Percentiles rank a stretch among this genome's conserved stretches.
Conservation (phyloP, 2,113 vertebrate species). For the Lamprotornis superbus region DNA sequence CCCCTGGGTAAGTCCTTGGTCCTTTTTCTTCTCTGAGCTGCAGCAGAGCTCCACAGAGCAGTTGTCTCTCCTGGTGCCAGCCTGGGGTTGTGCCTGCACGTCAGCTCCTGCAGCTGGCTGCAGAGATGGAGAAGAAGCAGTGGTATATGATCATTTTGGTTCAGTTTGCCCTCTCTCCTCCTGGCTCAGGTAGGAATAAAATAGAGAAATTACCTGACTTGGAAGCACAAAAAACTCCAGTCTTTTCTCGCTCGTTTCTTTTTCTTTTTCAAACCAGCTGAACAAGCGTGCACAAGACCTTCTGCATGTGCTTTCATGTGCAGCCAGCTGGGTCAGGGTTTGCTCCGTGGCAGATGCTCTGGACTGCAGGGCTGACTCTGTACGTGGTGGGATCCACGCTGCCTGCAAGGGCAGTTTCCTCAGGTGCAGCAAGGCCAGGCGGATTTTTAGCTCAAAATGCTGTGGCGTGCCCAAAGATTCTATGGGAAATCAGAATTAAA, state of each 20-base stretch:
- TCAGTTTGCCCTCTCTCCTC: not conserved
- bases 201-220: not conserved
- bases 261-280: not conserved
- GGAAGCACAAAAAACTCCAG: not conserved
- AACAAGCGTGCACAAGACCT: not conserved
- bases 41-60: not conserved
- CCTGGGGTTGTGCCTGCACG: not conserved
- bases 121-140: not conserved
- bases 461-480: not conserved
- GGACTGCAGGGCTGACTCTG: not conserved
- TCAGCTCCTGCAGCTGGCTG: not conserved
- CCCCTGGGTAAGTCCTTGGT: conserved; percentile 69
- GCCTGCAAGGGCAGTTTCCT: not conserved
- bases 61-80: not conserved
- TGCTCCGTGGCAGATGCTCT: fast-evolving
- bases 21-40: not conserved
- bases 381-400: fast-evolving
- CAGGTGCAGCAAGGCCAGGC: not conserved
- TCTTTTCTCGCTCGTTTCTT: not conserved
- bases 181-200: not conserved
- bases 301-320: not conserved
- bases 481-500: not conserved
- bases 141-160: not conserved
- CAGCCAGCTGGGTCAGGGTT: not conserved
- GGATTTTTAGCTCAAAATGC: not conserved